Percentiles rank a stretch among this genome's conserved stretches.
These are phyloP conservation scores for Schrankia costaestrigalis DNA, from an alignment of 2,888 invertebrate species.

Conservation along the genomic window DNA sequence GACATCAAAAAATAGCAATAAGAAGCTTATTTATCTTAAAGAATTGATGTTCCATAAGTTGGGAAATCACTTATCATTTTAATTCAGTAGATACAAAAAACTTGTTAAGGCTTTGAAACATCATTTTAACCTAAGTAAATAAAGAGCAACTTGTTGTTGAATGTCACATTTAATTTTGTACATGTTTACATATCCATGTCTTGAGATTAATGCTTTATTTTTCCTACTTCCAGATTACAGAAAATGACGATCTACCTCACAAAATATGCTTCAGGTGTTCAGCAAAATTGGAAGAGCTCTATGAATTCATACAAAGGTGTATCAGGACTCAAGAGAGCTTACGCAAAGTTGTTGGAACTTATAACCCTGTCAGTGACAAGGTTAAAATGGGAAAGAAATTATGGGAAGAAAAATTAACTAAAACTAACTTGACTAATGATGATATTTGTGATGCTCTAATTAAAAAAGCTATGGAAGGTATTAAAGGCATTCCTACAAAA, in stretches of 20 bases:
- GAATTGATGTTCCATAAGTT: too few species aligned
- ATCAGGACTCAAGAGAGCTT: slow-evolving; percentile 64
- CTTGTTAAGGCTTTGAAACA: not conserved
- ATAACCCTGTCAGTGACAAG: slow-evolving; percentile 42
- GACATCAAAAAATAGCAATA: too few species aligned
- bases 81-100: not conserved
- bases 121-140: slow-evolving; percentile 3
- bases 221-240: slow-evolving; percentile 59
- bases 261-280: slow-evolving; percentile 77
- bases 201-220: too few species aligned
- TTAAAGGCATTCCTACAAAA: slow-evolving; percentile 50
- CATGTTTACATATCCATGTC: too few species aligned
- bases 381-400: slow-evolving; percentile 46
- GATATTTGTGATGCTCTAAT: slow-evolving; percentile 72
- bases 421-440: slow-evolving; percentile 70
- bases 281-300: slow-evolving; percentile 71
- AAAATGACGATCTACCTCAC: slow-evolving; percentile 75
- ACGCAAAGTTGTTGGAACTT: slow-evolving; percentile 48
- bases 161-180: too few species aligned
- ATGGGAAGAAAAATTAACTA: slow-evolving; percentile 68
- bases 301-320: slow-evolving; percentile 74
- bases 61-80: too few species aligned
- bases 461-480: slow-evolving; percentile 71
- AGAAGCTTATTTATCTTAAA: too few species aligned
- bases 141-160: too few species aligned